Evolutionary conservation across 2,888 invertebrate genomes (phyloP).

Genomic region (Hetaerina titia): DNA sequence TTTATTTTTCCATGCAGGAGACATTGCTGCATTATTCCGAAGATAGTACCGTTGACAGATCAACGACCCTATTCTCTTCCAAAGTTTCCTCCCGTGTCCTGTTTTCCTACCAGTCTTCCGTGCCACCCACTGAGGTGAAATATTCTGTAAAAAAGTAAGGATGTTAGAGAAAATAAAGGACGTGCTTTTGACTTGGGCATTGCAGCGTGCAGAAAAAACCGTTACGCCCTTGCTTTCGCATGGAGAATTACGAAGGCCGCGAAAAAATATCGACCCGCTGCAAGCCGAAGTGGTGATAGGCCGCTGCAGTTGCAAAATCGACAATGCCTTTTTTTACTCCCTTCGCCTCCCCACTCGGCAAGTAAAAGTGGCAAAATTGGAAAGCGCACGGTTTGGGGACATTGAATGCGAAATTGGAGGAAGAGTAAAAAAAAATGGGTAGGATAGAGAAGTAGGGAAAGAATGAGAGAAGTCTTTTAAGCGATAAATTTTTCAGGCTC

Average conservation of each 20-base stretch:
- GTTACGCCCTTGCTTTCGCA: not conserved
- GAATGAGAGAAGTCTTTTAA: constrained; percentile 5
- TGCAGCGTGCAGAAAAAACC: no score
- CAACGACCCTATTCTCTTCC: not conserved
- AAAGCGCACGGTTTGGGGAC: not conserved
- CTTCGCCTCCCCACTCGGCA: not conserved
- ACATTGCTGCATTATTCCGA: not conserved
- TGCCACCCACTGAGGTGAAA: not conserved
- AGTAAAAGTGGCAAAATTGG: not conserved
- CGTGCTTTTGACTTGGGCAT: not conserved
- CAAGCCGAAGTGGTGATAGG: not conserved
- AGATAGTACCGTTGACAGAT: not conserved
- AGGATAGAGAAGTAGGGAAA: no score
- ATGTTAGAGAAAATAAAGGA: no score
- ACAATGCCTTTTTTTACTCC: not conserved
- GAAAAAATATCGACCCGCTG: not conserved
- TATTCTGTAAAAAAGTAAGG: not conserved
- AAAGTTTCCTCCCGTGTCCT: not conserved
- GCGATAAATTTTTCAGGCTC: constrained; percentile 17
- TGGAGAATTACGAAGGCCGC: not conserved
- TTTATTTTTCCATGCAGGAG: not conserved
- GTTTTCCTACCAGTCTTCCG: not conserved
- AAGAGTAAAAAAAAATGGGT: not conserved
- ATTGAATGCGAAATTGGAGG: not conserved
- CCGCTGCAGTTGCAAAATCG: not conserved